phyloP scores from a whole-genome alignment of 1,140 invertebrate species.

The Sminthurinus signatus region DNA sequence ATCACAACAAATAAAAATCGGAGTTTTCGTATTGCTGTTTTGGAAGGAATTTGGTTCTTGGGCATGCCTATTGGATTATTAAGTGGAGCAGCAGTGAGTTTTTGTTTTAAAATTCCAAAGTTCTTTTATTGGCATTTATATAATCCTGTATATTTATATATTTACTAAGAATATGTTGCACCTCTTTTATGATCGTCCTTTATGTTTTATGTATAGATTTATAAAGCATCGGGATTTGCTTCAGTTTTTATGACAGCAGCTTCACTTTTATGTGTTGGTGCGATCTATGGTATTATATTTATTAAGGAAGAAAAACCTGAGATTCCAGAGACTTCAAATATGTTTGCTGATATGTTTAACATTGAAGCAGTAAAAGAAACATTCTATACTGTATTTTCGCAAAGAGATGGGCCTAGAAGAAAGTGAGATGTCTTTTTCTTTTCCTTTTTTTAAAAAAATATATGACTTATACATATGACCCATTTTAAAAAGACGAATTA shows the following conservation, averaged over 20 bases:
- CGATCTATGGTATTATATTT: conserved; percentile 23
- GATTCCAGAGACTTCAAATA: conserved; percentile 2
- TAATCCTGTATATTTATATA: conserved; percentile 1
- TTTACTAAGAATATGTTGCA: no score
- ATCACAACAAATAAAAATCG: conserved; percentile 25
- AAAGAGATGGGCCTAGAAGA: conserved; percentile 18
- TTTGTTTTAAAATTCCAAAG: not conserved
- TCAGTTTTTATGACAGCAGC: conserved; percentile 28
- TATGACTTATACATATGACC: no score
- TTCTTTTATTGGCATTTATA: no score
- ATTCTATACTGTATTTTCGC: conserved; percentile 22
- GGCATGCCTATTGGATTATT: conserved; percentile 26
- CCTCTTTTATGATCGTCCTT: not conserved
- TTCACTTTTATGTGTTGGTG: conserved; percentile 9
- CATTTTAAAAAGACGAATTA: no score
- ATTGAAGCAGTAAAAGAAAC: conserved; percentile 29
- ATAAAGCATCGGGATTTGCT: conserved; percentile 22
- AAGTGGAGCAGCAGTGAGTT: conserved; percentile 16
- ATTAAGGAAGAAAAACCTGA: conserved; percentile 12
- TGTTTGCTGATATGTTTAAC: conserved; percentile 28
- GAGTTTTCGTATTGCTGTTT: conserved; percentile 34
- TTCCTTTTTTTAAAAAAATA: no score
- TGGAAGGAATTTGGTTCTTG: conserved; percentile 32
- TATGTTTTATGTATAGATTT: conserved; percentile 14
- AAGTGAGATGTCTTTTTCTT: no score